Evolutionary conservation across 2,797 vertebrate species (phyloP), one percentile per base, ranked within the genome.

Genomic region (Sorex maritimensis): DNA sequence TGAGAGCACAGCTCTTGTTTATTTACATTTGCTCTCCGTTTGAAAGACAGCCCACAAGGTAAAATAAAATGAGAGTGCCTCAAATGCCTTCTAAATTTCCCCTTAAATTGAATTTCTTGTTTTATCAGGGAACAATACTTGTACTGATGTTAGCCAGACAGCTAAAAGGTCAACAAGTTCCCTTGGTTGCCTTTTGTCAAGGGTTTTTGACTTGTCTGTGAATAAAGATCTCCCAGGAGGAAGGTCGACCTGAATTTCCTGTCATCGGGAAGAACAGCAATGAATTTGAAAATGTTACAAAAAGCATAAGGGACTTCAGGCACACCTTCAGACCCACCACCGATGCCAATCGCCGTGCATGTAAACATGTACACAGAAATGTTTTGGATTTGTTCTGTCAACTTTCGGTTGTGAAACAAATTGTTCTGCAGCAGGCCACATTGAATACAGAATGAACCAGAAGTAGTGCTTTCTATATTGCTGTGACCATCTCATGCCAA

Each of bases 221-320:
- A 98, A 98, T 98, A 98, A 98, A 98, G 98, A 98, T 98, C 98
- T 98, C 98, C 98, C 98, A 97, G 95, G 98, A 98, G 98, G 98
- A 97, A 97, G 95, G 98, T 97, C 98, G 97, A 98, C 97, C 98
- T 98, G 98, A 97, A 98, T 98, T 98, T 98, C 98, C 98, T 98
- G 98, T 98, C 98, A 98, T 98, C 97, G 94, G 93, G 98, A 98
- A 98, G 98, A 98, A 3, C 98, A 98, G 98, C 98, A 97, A 96
- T 97, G 97, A 98, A 98, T 98, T 98, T 98, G 98, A 98, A 98
- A 98, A 98, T 98, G 98, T 98, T 98, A 98, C 98, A 98, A 98
- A 98, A 98, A 98, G 98, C 98, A 98, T 98, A 95, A 98, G 98
- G 98, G 98, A 98, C 98, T 98, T 97, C 95, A 98, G 98, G 95